Conservation (phyloP, 2,113 vertebrate genomes). For the Pelvicachromis taeniatus region DNA sequence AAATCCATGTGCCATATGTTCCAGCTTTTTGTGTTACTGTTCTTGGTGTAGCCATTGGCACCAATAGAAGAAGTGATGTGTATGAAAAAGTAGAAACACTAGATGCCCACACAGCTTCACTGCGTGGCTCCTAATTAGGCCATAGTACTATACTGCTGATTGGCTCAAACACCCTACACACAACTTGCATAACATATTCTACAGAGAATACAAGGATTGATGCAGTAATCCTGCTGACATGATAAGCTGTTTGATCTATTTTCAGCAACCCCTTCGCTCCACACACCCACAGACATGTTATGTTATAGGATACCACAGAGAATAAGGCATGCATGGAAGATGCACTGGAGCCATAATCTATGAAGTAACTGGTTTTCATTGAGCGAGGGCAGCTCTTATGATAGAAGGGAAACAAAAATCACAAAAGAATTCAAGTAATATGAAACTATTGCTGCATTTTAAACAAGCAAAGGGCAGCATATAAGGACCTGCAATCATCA, state of each 20-base stretch:
- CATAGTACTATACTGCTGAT: neutral
- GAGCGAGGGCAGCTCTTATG: neutral
- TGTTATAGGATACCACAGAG: neutral
- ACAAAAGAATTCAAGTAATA: neutral
- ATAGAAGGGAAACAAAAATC: neutral
- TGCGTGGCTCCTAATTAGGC: neutral
- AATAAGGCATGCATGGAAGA: neutral
- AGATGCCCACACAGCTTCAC: neutral
- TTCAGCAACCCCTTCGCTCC: neutral
- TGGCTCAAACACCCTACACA: neutral
- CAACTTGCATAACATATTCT: neutral
- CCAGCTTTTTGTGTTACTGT: neutral
- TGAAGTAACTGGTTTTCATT: neutral
- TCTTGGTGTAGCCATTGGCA: neutral
- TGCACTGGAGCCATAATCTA: neutral
- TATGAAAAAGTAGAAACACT: neutral
- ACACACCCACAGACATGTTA: slow-evolving; percentile 9
- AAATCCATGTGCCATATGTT: neutral
- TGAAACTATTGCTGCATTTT: rapidly evolving
- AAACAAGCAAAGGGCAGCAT: neutral
- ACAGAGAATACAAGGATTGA: neutral
- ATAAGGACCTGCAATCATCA: neutral
- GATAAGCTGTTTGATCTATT: slow-evolving; percentile 15
- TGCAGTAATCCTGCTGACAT: slow-evolving; percentile 1
- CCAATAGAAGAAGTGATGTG: neutral